These are phyloP conservation scores for Bufo bufo DNA, from an alignment of 2,113 vertebrate species.

Conservation along the genomic window DNA sequence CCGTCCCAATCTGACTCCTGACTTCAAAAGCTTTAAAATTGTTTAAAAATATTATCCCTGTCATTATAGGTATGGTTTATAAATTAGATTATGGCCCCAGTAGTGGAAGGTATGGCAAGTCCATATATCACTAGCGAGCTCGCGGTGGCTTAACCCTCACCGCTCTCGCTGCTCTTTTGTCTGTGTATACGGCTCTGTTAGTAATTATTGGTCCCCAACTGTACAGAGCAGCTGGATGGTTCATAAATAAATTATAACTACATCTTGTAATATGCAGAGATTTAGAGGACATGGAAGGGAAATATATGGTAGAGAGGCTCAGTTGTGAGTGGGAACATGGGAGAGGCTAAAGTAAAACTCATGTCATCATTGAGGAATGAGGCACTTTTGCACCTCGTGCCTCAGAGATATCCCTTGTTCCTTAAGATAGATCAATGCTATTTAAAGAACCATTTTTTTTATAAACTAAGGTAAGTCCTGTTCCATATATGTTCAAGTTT, in stretches of 20 bases:
- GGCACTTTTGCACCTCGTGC: neutral
- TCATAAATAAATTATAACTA: slow-evolving; percentile 5
- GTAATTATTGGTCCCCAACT: slow-evolving; percentile 12
- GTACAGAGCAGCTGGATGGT: neutral
- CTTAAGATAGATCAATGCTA: neutral
- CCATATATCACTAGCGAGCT: slow-evolving; percentile 29
- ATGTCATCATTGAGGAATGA: neutral
- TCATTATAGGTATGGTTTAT: slow-evolving; percentile 34
- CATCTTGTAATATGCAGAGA: neutral
- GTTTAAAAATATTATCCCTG: slow-evolving; percentile 47
- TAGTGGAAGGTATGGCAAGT: slow-evolving; percentile 27
- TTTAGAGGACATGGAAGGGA: neutral
- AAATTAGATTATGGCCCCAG: slow-evolving; percentile 37
- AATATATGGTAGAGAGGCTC: neutral
- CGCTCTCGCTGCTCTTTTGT: neutral
- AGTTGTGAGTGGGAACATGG: neutral
- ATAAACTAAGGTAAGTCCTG: neutral
- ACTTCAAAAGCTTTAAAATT: slow-evolving; percentile 38
- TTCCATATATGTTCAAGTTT: too few species aligned
- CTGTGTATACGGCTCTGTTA: neutral
- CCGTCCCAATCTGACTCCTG: neutral
- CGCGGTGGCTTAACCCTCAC: slow-evolving; percentile 14
- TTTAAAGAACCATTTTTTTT: neutral
- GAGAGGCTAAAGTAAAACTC: neutral
- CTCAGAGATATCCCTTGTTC: neutral